phyloP scores from a whole-genome alignment of 1,140 invertebrate species.

The Scaptomyza pallida region DNA sequence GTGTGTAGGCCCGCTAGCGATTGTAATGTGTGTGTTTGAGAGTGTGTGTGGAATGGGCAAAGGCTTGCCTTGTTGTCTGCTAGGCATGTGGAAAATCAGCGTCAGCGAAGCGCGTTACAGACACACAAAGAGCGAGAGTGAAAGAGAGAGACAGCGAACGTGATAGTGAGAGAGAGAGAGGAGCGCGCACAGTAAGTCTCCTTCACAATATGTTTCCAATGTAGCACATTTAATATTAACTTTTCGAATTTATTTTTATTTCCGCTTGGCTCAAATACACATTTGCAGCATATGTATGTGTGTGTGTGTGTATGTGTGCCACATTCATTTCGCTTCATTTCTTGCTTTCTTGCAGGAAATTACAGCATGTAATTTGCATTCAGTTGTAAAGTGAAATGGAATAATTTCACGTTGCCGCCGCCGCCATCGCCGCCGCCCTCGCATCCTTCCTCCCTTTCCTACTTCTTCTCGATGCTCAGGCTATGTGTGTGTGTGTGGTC shows the following conservation, averaged over 20 bases:
- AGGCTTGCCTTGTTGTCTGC: constrained; percentile 62
- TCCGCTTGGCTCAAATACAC: constrained; percentile 71
- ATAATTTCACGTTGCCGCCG: constrained; percentile 74
- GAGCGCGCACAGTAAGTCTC: not conserved
- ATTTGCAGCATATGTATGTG: constrained; percentile 35
- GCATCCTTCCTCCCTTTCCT: not conserved
- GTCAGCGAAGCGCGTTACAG: constrained; percentile 57
- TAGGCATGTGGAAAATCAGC: constrained; percentile 79
- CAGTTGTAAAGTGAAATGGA: constrained; percentile 82
- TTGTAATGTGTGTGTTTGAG: constrained; percentile 7
- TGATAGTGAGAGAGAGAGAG: not conserved
- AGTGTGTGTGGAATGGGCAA: constrained; percentile 1
- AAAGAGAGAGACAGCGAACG: not conserved
- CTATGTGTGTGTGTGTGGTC: constrained; percentile 7
- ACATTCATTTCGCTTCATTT: constrained; percentile 80
- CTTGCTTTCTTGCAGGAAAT: constrained; percentile 81
- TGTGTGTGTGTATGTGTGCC: constrained; percentile 60
- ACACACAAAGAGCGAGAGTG: not conserved
- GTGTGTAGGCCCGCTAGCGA: constrained; percentile 41
- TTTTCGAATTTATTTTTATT: constrained; percentile 83
- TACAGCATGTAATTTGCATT: constrained; percentile 82
- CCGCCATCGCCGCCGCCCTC: constrained; percentile 49
- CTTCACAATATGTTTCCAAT: constrained; percentile 75
- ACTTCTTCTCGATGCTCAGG: not conserved
- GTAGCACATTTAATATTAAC: constrained; percentile 82